Evolutionary conservation across 2,888 invertebrate species (phyloP), one percentile per base, ranked within the genome.

Genomic region (Coronaproctus castanopsis): DNA sequence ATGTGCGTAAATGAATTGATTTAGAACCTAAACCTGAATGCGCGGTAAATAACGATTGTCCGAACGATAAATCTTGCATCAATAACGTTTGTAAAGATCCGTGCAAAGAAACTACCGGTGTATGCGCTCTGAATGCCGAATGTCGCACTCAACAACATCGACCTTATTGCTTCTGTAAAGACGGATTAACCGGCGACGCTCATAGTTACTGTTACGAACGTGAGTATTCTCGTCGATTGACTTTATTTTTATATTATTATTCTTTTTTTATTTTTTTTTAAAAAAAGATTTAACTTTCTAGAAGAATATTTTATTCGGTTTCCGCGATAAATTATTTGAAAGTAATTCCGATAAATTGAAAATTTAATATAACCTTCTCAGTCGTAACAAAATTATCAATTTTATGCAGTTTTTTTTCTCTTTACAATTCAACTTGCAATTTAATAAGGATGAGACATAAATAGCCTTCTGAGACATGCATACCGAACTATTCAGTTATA

Each of bases 101-200:
- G 5, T 91, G 91, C 68, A 74, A 75, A 3, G 78, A 80, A 18
- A 73, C 77, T 62, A 69, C 73, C 2, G 78, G 77, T 62, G 77
- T 81, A 60, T 90, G 89, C 67, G 87, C 87, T 2, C 74, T 77
- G 57, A 87, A 87, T 68, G 83, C 88, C 1, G 81, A 82, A 60
- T 90, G 89, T 67, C 76, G 83, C 61, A 83, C 85, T 0, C 82
- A 83, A 71, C 75, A 82, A 62, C 90, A 90, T 67, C 77, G 88
- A 66, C 85, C 88, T 8, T 77, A 84, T 22, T 92, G 91, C 69
- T 80, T 83, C 2, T 91, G 91, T 68, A 76, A 81, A 65, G 83
- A 85, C 65, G 85, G 87, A 48, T 87, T 80, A 68, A 85, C 86
- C 64, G 92, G 91, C 68, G 86, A 88, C 69, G 85, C 87, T 19